These are phyloP conservation scores for Arion vulgaris DNA, from an alignment of 1,140 invertebrate genomes.

Conservation along the genomic window DNA sequence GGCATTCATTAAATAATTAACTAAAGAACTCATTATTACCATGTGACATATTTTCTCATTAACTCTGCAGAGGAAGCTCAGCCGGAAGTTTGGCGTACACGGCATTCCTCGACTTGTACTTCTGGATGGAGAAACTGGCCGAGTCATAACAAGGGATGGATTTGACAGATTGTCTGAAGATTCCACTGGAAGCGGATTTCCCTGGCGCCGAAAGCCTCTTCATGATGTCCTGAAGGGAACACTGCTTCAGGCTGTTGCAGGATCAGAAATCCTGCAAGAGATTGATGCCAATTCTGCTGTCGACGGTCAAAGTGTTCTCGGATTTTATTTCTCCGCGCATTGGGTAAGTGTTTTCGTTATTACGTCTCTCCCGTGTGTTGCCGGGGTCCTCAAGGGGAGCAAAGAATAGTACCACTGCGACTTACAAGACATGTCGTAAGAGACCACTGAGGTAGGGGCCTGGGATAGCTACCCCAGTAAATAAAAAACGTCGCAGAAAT, in stretches of 20 bases:
- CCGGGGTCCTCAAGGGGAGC: no score
- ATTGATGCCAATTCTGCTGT: slow-evolving; percentile 6
- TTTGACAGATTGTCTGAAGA: slow-evolving; percentile 81
- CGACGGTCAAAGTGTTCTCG: neutral
- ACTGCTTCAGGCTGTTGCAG: neutral
- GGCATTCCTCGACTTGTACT: slow-evolving; percentile 77
- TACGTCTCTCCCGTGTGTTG: no score
- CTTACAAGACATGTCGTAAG: no score
- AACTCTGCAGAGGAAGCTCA: slow-evolving; percentile 61
- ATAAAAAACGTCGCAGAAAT: no score
- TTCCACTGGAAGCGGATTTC: slow-evolving; percentile 77
- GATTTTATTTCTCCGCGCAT: slow-evolving; percentile 28
- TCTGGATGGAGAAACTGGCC: slow-evolving; percentile 78
- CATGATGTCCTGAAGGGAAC: slow-evolving; percentile 73
- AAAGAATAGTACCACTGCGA: no score
- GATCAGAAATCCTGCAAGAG: neutral
- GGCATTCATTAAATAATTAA: no score
- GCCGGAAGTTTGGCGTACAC: slow-evolving; percentile 66
- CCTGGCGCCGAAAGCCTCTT: slow-evolving; percentile 78
- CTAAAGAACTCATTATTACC: no score
- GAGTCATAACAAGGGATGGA: slow-evolving; percentile 77
- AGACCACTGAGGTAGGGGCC: no score
- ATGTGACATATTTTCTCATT: no score
- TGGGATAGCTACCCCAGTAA: no score
- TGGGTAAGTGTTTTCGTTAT: slow-evolving; percentile 4